These are phyloP conservation scores for Alligator sinensis DNA, from an alignment of 2,113 vertebrate species.

Conservation along the genomic window DNA sequence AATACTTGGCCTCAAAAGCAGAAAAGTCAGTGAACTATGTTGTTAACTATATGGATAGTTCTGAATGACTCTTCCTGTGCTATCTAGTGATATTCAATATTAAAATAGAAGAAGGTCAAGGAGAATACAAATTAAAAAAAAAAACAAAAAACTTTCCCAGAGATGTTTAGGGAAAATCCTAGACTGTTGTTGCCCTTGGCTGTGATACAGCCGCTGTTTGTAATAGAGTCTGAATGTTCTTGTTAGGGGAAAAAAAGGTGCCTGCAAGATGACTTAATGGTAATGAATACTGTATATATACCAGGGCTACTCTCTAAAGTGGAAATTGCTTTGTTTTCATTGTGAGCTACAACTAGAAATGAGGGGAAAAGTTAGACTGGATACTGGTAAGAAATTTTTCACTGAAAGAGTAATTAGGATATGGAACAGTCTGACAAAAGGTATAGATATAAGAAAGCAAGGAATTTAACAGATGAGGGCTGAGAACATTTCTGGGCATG, in stretches of 20 bases:
- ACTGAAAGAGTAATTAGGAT: conserved; percentile 44
- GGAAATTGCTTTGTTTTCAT: conserved; percentile 28
- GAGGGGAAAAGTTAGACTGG: conserved; percentile 21
- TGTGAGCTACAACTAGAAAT: conserved; percentile 48
- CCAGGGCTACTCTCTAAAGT: background rate
- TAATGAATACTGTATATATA: background rate
- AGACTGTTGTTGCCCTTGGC: background rate
- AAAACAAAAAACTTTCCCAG: background rate
- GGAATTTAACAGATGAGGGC: conserved; percentile 10
- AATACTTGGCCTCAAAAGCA: background rate
- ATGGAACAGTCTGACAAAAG: conserved; percentile 61
- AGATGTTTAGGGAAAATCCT: background rate
- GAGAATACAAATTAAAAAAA: background rate
- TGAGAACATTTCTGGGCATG: conserved; percentile 25
- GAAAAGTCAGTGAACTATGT: background rate
- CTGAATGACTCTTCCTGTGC: background rate
- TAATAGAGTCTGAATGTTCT: conserved; percentile 8
- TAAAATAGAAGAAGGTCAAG: background rate
- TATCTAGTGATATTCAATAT: background rate
- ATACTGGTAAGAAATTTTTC: conserved; percentile 50
- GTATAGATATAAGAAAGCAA: conserved; percentile 31
- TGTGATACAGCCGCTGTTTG: background rate
- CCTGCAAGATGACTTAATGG: conserved; percentile 37
- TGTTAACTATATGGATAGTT: background rate
- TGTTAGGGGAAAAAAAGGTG: background rate